phyloP scores from a whole-genome alignment of 2,797 vertebrate genomes.

The Knipowitschia caucasica region DNA sequence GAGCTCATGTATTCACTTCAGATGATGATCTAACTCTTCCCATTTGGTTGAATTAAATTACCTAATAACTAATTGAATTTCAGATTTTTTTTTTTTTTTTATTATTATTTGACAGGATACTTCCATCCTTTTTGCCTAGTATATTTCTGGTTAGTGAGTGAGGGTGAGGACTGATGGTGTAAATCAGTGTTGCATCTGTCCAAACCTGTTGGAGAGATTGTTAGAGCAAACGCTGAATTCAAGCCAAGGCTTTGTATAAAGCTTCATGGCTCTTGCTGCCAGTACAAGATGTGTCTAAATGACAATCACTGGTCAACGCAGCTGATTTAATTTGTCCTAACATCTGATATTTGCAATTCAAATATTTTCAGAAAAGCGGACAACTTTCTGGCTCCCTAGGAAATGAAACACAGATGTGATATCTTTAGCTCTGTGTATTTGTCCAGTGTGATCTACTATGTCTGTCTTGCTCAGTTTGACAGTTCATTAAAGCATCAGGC shows the following conservation, averaged over 20 bases:
- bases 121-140: too few species aligned
- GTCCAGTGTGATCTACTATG: slow-evolving; percentile 19
- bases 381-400: slow-evolving; percentile 20
- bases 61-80: slow-evolving; percentile 20
- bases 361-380: slow-evolving; percentile 32
- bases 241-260: slow-evolving; percentile 1
- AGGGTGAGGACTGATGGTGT: too few species aligned
- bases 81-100: too few species aligned
- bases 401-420: slow-evolving; percentile 50
- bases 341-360: slow-evolving; percentile 53
- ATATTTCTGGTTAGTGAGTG: too few species aligned
- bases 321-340: slow-evolving; percentile 42
- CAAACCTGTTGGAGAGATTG: too few species aligned
- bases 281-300: slow-evolving; percentile 28
- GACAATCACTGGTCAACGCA: slow-evolving; percentile 33
- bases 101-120: too few species aligned
- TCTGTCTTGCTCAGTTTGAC: slow-evolving; percentile 21
- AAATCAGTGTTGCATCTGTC: too few species aligned
- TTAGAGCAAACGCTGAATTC: not conserved
- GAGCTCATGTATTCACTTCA: slow-evolving; percentile 35
- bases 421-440: slow-evolving; percentile 14
- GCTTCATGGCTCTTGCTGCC: slow-evolving; percentile 27
- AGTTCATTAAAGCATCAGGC: slow-evolving; percentile 20
- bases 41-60: slow-evolving; percentile 2
- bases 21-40: slow-evolving; percentile 21